Conservation (phyloP, 2,888 invertebrate species). For the Drosophila longiperda region DNA sequence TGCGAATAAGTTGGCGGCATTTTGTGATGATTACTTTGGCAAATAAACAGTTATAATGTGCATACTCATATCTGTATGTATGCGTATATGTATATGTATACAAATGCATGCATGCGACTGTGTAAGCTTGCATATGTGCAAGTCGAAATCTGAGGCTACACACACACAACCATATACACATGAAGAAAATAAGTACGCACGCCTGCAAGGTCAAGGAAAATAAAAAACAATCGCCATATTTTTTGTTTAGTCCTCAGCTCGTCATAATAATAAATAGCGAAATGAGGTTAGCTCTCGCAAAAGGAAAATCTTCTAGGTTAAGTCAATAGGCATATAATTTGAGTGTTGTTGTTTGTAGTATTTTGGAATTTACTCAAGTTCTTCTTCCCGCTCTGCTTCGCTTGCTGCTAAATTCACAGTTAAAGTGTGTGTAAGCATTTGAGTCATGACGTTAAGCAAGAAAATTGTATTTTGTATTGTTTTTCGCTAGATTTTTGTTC, state of each 20-base stretch:
- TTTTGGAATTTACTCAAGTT: constrained; percentile 23
- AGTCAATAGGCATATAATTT: constrained; percentile 20
- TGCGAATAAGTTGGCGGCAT: constrained; percentile 49
- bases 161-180: background rate
- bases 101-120: background rate
- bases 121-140: constrained; percentile 1
- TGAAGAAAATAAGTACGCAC: constrained; percentile 36
- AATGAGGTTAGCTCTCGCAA: constrained; percentile 52
- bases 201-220: constrained; percentile 50
- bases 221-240: constrained; percentile 27
- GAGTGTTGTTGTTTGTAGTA: constrained; percentile 3
- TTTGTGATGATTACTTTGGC: constrained; percentile 58
- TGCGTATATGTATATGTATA: background rate
- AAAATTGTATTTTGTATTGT: constrained; percentile 42
- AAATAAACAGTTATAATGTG: constrained; percentile 48
- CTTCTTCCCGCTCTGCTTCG: background rate
- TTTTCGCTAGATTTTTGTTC: constrained; percentile 32
- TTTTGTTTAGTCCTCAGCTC: constrained; percentile 17
- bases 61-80: constrained; percentile 4
- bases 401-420: constrained; percentile 28
- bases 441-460: constrained; percentile 55
- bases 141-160: constrained; percentile 34
- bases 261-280: constrained; percentile 30
- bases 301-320: constrained; percentile 45
- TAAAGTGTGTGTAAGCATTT: constrained; percentile 45